phyloP scores from a whole-genome alignment of 2,113 vertebrate species.

The Hystrix brachyura region DNA sequence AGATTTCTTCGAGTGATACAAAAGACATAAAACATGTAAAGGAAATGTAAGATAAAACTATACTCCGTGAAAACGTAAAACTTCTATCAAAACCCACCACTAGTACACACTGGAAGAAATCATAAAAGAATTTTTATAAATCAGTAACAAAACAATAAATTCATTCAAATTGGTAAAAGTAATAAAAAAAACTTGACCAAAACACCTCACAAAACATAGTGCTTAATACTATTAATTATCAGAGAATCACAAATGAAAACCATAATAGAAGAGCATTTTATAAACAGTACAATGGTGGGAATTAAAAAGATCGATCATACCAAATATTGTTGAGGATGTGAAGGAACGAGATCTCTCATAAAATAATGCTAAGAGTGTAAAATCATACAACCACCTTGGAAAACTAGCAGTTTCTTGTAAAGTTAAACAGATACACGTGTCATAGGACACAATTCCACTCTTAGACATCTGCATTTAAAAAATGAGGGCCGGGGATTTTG shows the following conservation, averaged over 20 bases:
- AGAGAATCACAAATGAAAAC: conserved; percentile 16
- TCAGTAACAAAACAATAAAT: not conserved
- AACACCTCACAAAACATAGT: not conserved
- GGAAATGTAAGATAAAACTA: conserved; percentile 12
- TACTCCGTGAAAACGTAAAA: conserved; percentile 36
- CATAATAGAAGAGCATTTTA: not conserved
- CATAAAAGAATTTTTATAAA: not conserved
- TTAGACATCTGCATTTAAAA: not conserved
- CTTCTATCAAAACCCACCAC: not conserved
- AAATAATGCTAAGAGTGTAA: not conserved
- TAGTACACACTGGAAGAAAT: not conserved
- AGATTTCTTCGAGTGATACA: not conserved
- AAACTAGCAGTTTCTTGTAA: conserved; percentile 10
- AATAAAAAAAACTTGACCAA: not conserved
- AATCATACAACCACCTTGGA: not conserved
- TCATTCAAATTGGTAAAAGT: not conserved
- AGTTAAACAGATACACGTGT: not conserved
- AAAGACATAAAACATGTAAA: not conserved
- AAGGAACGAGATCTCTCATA: not conserved
- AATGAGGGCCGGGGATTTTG: not conserved
- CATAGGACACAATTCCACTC: not conserved
- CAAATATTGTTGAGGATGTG: not conserved
- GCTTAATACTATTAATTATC: conserved; percentile 8
- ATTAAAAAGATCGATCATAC: not conserved
- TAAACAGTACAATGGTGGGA: not conserved